Evolutionary conservation across 2,888 invertebrate species (phyloP).

Genomic region (Scaptomyza parva): DNA sequence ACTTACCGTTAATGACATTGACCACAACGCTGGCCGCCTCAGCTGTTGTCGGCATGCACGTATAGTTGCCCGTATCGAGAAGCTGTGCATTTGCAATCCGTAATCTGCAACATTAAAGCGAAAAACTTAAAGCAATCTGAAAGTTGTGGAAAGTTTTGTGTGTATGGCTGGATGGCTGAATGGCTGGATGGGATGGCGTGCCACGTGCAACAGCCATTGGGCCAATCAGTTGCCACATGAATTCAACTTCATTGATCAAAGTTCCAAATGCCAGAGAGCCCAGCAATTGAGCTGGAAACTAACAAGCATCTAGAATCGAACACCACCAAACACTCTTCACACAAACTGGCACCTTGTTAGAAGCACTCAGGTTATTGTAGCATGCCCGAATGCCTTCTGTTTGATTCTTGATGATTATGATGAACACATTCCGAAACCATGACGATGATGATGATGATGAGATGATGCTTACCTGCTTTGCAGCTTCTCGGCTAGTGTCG

Average conservation of each 20-base stretch:
- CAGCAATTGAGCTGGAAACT: constrained; percentile 51
- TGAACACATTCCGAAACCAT: constrained; percentile 10
- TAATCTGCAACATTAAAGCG: constrained; percentile 85
- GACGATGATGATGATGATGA: constrained; percentile 1
- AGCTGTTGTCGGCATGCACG: constrained; percentile 94
- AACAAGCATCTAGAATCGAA: constrained; percentile 28
- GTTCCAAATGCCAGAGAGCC: constrained; percentile 50
- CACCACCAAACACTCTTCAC: constrained; percentile 5
- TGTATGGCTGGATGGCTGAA: too few species aligned
- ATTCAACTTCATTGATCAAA: constrained; percentile 75
- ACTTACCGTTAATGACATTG: constrained; percentile 94
- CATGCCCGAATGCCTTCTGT: constrained; percentile 27
- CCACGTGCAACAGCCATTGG: constrained; percentile 18
- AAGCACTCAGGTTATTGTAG: constrained; percentile 10
- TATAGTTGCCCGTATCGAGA: constrained; percentile 94
- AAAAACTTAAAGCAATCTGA: constrained; percentile 46
- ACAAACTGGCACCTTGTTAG: not conserved
- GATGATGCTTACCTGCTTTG: constrained; percentile 86
- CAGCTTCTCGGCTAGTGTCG: constrained; percentile 87
- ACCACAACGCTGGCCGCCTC: constrained; percentile 93
- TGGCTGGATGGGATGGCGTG: too few species aligned
- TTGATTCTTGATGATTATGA: constrained; percentile 32
- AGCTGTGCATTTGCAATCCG: constrained; percentile 91
- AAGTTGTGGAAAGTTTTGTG: not conserved
- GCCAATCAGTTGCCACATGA: constrained; percentile 59